Evolutionary conservation across 2,888 invertebrate genomes (phyloP).

Genomic region (Philhelius pedissequus): DNA sequence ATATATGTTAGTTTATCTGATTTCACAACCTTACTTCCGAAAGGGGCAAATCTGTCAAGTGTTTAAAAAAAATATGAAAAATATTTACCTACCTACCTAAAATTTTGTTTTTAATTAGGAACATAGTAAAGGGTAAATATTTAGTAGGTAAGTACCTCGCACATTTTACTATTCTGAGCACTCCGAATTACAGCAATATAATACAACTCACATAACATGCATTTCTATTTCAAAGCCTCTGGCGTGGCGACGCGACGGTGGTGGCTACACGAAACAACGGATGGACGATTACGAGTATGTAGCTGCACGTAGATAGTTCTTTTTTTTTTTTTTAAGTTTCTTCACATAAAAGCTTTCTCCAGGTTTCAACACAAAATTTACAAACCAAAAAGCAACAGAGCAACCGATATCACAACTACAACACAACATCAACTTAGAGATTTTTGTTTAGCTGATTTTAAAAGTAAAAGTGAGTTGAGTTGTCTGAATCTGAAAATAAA

Average conservation of each 20-base stretch:
- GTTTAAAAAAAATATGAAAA: background rate
- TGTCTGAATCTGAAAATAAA: constrained; percentile 51
- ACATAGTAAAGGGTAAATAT: background rate
- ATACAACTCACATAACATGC: constrained; percentile 19
- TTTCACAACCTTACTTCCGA: background rate
- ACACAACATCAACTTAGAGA: constrained; percentile 35
- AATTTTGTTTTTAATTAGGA: background rate
- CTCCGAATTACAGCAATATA: constrained; percentile 36
- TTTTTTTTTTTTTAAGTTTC: constrained; percentile 36
- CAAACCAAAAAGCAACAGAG: constrained; percentile 22
- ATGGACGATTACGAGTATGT: constrained; percentile 18
- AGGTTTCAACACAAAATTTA: constrained; percentile 57
- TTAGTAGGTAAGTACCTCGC: background rate
- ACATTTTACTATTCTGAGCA: constrained; percentile 15
- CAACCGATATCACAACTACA: constrained; percentile 52
- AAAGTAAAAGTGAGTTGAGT: constrained; percentile 66
- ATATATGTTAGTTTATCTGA: background rate
- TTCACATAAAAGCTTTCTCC: constrained; percentile 67
- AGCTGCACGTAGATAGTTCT: constrained; percentile 3
- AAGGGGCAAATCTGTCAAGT: background rate
- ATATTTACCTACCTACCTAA: background rate
- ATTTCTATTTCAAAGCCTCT: background rate
- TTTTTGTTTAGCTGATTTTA: constrained; percentile 61
- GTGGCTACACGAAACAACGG: background rate
- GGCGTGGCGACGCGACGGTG: background rate